Percentiles rank a stretch among this genome's conserved stretches.
phyloP scores from a whole-genome alignment of 2,888 invertebrate species.

The Ophioninae sp. region DNA sequence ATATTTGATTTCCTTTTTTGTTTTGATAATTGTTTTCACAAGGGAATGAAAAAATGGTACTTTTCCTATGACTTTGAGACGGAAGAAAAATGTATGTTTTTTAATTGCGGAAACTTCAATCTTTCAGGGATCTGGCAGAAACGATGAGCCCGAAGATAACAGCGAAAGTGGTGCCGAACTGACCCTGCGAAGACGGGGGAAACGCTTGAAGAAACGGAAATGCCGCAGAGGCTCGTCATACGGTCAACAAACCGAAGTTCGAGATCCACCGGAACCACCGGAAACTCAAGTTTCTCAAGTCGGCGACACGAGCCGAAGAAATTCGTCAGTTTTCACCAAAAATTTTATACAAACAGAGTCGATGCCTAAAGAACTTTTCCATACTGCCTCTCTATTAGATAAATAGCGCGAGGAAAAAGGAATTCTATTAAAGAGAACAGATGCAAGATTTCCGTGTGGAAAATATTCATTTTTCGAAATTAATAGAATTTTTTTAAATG shows the following conservation, averaged over 20 bases:
- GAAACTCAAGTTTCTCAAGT: conserved; percentile 84
- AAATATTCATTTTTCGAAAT: too few relatives aligned
- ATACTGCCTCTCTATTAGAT: too few relatives aligned
- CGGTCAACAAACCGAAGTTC: conserved; percentile 80
- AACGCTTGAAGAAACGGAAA: conserved; percentile 75
- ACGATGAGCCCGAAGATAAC: conserved; percentile 64
- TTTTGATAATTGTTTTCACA: too few relatives aligned
- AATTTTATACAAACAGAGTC: background rate
- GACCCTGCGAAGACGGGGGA: conserved; percentile 73
- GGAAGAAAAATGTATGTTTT: background rate
- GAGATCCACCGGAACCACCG: conserved; percentile 83
- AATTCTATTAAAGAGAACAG: background rate
- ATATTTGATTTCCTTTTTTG: too few relatives aligned
- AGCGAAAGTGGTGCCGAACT: conserved; percentile 67
- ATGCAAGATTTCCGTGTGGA: too few relatives aligned
- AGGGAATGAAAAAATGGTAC: too few relatives aligned
- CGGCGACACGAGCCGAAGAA: conserved; percentile 80
- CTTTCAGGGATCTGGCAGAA: conserved; percentile 57
- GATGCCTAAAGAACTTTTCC: too few relatives aligned
- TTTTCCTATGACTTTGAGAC: too few relatives aligned
- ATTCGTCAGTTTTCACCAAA: conserved; percentile 69
- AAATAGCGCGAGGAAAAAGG: too few relatives aligned
- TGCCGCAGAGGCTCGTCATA: conserved; percentile 76
- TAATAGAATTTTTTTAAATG: too few relatives aligned
- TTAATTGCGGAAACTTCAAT: background rate